Conservation (phyloP, 2,797 vertebrate genomes). For the Borostomias antarcticus region DNA sequence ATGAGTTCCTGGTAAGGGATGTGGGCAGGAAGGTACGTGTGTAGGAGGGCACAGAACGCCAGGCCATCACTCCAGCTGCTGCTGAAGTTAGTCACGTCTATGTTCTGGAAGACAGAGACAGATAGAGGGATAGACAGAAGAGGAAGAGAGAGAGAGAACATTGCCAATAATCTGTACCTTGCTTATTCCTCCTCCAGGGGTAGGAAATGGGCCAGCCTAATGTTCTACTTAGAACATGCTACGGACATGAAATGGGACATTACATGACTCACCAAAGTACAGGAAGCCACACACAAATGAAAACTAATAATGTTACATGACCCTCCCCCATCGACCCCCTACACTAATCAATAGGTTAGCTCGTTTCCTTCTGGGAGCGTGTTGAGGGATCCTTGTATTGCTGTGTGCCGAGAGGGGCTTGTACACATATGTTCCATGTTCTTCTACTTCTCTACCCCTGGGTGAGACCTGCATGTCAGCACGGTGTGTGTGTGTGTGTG, state of each 20-base stretch:
- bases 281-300: constrained; percentile 37
- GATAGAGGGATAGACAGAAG: background rate
- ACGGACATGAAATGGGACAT: background rate
- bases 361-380: background rate
- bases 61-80: constrained; percentile 93
- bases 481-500: constrained; percentile 35
- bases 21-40: constrained; percentile 90
- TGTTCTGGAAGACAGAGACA: background rate
- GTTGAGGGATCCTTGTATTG: no score
- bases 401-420: constrained; percentile 14
- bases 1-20: constrained; percentile 91
- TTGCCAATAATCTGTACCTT: background rate
- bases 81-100: constrained; percentile 93
- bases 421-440: constrained; percentile 21
- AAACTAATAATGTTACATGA: constrained; percentile 20
- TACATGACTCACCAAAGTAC: constrained; percentile 37
- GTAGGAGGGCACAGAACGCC: constrained; percentile 89
- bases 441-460: constrained; percentile 32
- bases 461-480: constrained; percentile 51
- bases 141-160: background rate
- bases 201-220: background rate
- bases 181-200: background rate
- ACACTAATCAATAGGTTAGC: constrained; percentile 27
- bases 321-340: constrained; percentile 7
- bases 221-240: constrained; percentile 22